phyloP scores from a whole-genome alignment of 2,113 vertebrate genomes.

The Pholis gunnellus region DNA sequence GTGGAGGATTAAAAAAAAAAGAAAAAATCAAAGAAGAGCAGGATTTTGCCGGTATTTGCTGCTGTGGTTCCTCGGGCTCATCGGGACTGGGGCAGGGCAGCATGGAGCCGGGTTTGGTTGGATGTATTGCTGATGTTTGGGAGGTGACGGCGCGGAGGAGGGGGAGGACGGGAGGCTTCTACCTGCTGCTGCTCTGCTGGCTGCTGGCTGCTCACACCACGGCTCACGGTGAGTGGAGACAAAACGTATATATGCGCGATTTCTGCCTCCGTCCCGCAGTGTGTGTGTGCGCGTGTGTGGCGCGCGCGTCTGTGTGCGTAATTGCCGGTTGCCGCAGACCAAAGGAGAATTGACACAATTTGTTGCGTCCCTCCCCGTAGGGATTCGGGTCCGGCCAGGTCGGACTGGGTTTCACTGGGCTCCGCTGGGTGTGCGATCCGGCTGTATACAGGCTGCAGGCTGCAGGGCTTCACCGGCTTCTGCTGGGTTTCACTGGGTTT shows the following conservation, averaged over 20 bases:
- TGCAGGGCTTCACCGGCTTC: background rate
- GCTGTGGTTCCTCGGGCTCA: slow-evolving; percentile 19
- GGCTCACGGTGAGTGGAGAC: slow-evolving; percentile 62
- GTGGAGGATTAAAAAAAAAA: slow-evolving; percentile 1
- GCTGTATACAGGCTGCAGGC: background rate
- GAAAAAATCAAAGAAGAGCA: background rate
- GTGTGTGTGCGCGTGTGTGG: background rate
- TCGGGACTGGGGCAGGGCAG: slow-evolving; percentile 51
- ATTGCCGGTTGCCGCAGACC: slow-evolving; percentile 41
- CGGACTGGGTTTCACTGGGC: background rate
- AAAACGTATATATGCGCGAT: background rate
- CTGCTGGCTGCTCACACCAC: slow-evolving; percentile 54
- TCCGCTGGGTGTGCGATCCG: slow-evolving; percentile 3
- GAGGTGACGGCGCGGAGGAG: slow-evolving; percentile 54
- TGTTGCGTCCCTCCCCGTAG: slow-evolving; percentile 34
- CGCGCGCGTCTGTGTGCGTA: background rate
- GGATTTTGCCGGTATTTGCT: slow-evolving; percentile 9
- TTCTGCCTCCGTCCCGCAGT: slow-evolving; percentile 14
- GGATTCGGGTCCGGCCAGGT: background rate
- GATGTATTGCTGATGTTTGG: slow-evolving; percentile 60
- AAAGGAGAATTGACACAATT: slow-evolving; percentile 34
- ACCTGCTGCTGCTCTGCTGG: slow-evolving; percentile 75
- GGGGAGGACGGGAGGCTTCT: slow-evolving; percentile 45
- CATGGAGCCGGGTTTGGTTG: slow-evolving; percentile 62
- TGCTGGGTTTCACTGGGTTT: background rate